Evolutionary conservation across 2,888 invertebrate genomes (phyloP).

Genomic region (Andricus quercusramuli): DNA sequence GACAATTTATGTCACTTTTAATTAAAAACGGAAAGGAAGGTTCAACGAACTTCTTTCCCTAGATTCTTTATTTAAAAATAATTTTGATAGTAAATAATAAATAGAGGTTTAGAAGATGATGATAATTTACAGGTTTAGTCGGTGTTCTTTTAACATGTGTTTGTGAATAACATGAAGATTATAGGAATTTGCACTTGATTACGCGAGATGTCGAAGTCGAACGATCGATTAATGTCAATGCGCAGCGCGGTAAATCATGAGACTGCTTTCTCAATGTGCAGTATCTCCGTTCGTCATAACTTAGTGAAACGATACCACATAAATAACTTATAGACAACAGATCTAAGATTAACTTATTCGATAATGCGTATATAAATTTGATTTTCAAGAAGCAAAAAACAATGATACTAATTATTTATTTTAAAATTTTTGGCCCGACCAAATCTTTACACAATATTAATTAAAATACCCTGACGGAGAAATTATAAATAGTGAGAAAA

Average conservation of each 20-base stretch:
- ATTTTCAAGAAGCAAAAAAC: neutral
- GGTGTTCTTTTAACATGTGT: neutral
- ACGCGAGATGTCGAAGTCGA: neutral
- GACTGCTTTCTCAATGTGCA: constrained; percentile 26
- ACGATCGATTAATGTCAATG: neutral
- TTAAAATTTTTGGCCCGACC: neutral
- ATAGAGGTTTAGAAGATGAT: neutral
- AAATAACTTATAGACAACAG: constrained; percentile 5
- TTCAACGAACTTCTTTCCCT: neutral
- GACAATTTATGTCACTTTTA: neutral
- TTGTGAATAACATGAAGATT: neutral
- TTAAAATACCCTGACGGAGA: too few relatives aligned
- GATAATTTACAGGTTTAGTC: neutral
- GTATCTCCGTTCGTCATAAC: neutral
- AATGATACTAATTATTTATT: neutral
- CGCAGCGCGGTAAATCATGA: constrained; percentile 7
- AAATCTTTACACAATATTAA: too few relatives aligned
- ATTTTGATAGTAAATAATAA: neutral
- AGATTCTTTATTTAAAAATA: neutral
- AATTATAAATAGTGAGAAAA: too few relatives aligned
- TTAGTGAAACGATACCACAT: constrained; percentile 29
- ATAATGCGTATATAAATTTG: neutral
- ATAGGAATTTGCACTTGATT: neutral
- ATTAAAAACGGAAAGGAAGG: neutral
- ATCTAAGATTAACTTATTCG: neutral